These are phyloP conservation scores for Falco berigora DNA, from an alignment of 2,797 vertebrate species.

Conservation along the genomic window DNA sequence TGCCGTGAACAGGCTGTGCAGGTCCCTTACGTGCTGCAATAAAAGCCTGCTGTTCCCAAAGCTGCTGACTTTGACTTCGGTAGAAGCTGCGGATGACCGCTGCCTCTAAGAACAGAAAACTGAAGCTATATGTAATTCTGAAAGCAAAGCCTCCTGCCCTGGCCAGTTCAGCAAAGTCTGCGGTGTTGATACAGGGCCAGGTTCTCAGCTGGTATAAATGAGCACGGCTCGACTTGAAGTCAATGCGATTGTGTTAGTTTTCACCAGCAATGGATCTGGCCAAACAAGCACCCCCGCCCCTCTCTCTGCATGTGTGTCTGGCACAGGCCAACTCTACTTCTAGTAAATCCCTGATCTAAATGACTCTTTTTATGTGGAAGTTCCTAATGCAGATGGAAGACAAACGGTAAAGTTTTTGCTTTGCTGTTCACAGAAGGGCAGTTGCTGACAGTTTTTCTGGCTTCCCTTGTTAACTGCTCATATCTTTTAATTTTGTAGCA, in stretches of 20 bases:
- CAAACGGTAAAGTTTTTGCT: not conserved
- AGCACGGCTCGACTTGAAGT: not conserved
- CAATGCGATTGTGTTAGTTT: not conserved
- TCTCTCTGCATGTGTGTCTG: not conserved
- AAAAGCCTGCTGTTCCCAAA: not conserved
- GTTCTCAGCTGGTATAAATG: constrained; percentile 13
- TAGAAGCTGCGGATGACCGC: not conserved
- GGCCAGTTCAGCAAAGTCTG: not conserved
- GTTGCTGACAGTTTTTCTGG: not conserved
- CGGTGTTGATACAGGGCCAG: not conserved
- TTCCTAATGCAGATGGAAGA: not conserved
- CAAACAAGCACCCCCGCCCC: not conserved
- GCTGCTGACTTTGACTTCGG: not conserved
- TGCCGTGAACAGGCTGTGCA: not conserved
- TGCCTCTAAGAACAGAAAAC: not conserved
- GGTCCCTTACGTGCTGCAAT: not conserved
- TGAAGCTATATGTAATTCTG: not conserved
- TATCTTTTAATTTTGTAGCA: not conserved
- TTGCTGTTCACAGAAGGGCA: not conserved
- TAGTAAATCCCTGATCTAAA: not conserved
- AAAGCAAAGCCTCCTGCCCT: not conserved
- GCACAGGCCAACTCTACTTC: not conserved
- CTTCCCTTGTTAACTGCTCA: not conserved
- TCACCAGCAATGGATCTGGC: not conserved
- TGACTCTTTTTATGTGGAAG: not conserved